These are phyloP conservation scores for Epizoanthus stellaris DNA, from an alignment of 92 coral and sea anemone species.

Conservation along the genomic window DNA sequence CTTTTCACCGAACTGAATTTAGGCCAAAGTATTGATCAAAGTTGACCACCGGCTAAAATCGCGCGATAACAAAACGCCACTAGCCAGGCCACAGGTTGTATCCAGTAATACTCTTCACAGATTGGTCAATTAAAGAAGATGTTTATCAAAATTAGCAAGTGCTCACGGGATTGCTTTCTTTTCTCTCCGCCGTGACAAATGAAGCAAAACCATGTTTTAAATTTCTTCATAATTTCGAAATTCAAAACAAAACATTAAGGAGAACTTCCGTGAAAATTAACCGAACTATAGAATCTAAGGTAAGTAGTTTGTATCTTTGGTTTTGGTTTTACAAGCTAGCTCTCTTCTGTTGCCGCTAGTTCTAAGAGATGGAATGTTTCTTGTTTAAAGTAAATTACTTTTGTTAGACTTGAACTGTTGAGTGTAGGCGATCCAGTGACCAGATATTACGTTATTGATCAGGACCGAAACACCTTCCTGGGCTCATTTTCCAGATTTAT, in stretches of 20 bases:
- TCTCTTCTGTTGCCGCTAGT: not conserved
- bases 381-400: not conserved
- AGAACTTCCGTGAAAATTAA: conserved; percentile 14
- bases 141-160: conserved; percentile 41
- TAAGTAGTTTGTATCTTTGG: not conserved
- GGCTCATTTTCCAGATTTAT: not conserved
- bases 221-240: conserved; percentile 36
- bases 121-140: conserved; percentile 3
- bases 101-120: not conserved
- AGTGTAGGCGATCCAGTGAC: not conserved
- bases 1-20: no score
- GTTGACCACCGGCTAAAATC: not conserved
- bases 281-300: conserved; percentile 15
- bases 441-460: conserved; percentile 9
- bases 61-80: conserved; percentile 34
- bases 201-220: conserved; percentile 38
- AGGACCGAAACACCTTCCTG: not conserved
- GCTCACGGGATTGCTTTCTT: conserved; percentile 6
- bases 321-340: not conserved
- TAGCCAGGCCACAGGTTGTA: conserved; percentile 9
- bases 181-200: conserved; percentile 7
- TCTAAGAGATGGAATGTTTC: not conserved
- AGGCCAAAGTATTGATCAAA: not conserved
- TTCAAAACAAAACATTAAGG: conserved; percentile 6
- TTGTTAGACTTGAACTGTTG: not conserved